Percentiles rank a stretch among this genome's conserved stretches.
phyloP scores from a whole-genome alignment of 2,113 vertebrate genomes.

The Leucoraja erinaceus region DNA sequence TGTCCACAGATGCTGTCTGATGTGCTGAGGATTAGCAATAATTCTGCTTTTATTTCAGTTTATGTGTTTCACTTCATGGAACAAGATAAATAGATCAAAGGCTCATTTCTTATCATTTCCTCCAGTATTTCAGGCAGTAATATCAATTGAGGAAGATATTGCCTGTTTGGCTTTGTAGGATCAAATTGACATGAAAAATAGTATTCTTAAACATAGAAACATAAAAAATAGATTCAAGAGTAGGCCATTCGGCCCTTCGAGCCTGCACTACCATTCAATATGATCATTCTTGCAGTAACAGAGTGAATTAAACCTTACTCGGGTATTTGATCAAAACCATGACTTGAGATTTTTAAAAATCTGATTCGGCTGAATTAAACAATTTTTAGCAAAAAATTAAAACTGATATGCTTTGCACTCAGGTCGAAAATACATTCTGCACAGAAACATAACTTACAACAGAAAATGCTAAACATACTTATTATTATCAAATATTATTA shows the following conservation, averaged over 20 bases:
- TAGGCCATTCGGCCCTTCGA: no score
- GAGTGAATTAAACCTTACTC: not conserved
- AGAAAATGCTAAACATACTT: not conserved
- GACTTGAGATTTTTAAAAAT: not conserved
- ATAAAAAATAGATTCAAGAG: no score
- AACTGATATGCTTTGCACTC: not conserved
- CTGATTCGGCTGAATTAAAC: not conserved
- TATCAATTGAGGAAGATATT: not conserved
- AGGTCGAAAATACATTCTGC: not conserved
- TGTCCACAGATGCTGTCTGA: no score
- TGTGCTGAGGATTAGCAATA: no score
- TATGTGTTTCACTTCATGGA: no score
- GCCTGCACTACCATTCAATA: no score
- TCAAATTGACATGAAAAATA: not conserved
- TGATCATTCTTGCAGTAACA: not conserved
- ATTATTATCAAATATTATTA: no score
- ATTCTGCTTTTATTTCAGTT: no score
- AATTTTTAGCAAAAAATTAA: not conserved
- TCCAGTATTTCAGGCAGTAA: not conserved
- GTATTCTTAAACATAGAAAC: no score
- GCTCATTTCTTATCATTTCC: no score
- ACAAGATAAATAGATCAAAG: no score
- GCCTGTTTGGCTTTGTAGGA: not conserved
- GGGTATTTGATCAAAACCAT: not conserved
- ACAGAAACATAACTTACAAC: not conserved